phyloP scores from a whole-genome alignment of 2,797 vertebrate species.

The Labeo calbasu region DNA sequence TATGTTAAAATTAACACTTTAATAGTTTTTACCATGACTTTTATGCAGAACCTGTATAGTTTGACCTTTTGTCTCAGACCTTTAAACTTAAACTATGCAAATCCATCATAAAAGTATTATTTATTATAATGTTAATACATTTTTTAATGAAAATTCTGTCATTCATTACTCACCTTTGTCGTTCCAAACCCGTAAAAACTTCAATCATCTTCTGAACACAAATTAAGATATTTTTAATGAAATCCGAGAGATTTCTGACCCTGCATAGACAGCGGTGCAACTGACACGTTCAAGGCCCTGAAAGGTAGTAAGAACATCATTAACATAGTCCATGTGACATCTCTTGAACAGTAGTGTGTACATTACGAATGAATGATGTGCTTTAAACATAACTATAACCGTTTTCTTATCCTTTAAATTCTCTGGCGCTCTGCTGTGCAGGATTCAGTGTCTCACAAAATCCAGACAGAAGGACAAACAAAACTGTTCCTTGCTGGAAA shows the following conservation, averaged over 20 bases:
- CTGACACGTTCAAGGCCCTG: too few species aligned
- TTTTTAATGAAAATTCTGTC: too few species aligned
- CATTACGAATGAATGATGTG: background rate
- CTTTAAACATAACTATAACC: background rate
- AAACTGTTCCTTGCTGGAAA: conserved; percentile 78
- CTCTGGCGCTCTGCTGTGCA: conserved; percentile 52
- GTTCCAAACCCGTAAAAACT: too few species aligned
- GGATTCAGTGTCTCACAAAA: conserved; percentile 82
- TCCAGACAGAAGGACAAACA: conserved; percentile 85
- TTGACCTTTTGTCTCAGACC: background rate
- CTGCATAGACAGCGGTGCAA: too few species aligned
- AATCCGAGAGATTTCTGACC: too few species aligned
- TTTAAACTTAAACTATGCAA: background rate
- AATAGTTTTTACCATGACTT: background rate
- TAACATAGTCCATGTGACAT: too few species aligned
- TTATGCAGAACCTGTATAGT: background rate
- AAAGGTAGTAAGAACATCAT: too few species aligned
- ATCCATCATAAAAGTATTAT: background rate
- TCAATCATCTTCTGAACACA: too few species aligned
- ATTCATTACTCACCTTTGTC: too few species aligned
- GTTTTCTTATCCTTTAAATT: background rate
- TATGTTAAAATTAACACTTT: background rate
- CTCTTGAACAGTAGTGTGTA: background rate
- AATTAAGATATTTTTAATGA: too few species aligned
- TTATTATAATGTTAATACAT: too few species aligned